These are phyloP conservation scores for Pentamera pediparva DNA, from an alignment of 53 echinoderm and acorn worm genomes.

Conservation along the genomic window DNA sequence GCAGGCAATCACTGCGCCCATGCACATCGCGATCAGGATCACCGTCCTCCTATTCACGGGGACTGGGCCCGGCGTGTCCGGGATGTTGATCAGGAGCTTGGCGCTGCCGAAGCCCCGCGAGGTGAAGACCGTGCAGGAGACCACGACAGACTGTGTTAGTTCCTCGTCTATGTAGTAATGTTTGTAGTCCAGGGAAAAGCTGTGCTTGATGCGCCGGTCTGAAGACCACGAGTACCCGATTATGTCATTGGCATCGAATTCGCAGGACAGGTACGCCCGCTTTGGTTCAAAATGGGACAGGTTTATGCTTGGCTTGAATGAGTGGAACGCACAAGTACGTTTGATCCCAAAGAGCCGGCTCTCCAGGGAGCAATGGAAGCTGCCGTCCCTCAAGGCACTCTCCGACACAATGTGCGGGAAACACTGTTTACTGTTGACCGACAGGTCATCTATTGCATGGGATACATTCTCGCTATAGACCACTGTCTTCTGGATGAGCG, in stretches of 20 bases:
- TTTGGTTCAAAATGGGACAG: not conserved
- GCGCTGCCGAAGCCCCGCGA: not conserved
- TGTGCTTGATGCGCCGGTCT: not conserved
- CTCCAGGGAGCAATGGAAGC: not conserved
- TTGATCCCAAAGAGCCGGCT: not conserved
- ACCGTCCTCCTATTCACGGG: not conserved
- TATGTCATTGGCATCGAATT: not conserved
- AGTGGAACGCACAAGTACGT: not conserved
- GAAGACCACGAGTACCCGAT: slow-evolving; percentile 11
- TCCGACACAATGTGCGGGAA: not conserved
- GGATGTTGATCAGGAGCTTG: not conserved
- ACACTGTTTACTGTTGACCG: not conserved
- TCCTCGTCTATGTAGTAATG: not conserved
- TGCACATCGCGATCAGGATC: not conserved
- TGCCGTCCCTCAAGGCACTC: not conserved
- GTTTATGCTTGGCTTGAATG: not conserved
- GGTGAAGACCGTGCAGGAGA: slow-evolving; percentile 24
- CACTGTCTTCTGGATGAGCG: not conserved
- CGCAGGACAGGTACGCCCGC: not conserved
- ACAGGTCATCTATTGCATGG: not conserved
- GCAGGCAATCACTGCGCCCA: not conserved
- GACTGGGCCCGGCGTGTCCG: no score
- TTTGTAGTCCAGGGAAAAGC: not conserved
- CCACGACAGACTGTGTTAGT: not conserved
- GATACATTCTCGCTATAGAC: not conserved